These are phyloP conservation scores for Blastobasis lacticolella DNA, from an alignment of 2,888 invertebrate genomes.

Conservation along the genomic window DNA sequence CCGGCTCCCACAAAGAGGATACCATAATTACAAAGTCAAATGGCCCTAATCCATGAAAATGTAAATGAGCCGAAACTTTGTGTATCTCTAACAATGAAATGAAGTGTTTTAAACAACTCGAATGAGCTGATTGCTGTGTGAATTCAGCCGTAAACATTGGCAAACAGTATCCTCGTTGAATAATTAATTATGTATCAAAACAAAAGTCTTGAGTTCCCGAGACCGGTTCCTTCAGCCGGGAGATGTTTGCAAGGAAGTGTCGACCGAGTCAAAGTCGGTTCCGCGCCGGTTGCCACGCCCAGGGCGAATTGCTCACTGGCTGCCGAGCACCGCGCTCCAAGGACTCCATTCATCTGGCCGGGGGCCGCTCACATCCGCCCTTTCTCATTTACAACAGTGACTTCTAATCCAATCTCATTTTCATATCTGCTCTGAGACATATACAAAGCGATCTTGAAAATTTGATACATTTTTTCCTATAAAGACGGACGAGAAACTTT, in stretches of 20 bases:
- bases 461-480: too few species aligned
- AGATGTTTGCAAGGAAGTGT: slow-evolving; percentile 9
- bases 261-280: slow-evolving; percentile 3
- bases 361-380: slow-evolving; percentile 1
- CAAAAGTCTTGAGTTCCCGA: slow-evolving; percentile 6
- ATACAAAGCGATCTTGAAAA: neutral
- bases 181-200: slow-evolving; percentile 19
- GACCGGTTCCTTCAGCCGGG: slow-evolving; percentile 3
- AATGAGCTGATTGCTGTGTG: slow-evolving; percentile 2
- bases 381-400: slow-evolving; percentile 5
- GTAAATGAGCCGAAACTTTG: too few species aligned
- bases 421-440: neutral
- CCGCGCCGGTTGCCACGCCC: slow-evolving; percentile 4
- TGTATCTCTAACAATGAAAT: too few species aligned
- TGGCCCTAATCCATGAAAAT: too few species aligned
- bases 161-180: slow-evolving; percentile 12
- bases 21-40: too few species aligned
- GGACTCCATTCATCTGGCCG: slow-evolving; percentile 4
- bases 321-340: neutral
- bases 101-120: neutral
- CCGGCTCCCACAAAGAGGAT: too few species aligned
- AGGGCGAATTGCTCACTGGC: slow-evolving; percentile 3
- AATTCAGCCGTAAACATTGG: slow-evolving; percentile 5
- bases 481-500: neutral
- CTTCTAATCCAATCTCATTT: slow-evolving; percentile 6